Evolutionary conservation across 2,797 vertebrate species (phyloP).

Genomic region (Typhlichthys eigenmanni): DNA sequence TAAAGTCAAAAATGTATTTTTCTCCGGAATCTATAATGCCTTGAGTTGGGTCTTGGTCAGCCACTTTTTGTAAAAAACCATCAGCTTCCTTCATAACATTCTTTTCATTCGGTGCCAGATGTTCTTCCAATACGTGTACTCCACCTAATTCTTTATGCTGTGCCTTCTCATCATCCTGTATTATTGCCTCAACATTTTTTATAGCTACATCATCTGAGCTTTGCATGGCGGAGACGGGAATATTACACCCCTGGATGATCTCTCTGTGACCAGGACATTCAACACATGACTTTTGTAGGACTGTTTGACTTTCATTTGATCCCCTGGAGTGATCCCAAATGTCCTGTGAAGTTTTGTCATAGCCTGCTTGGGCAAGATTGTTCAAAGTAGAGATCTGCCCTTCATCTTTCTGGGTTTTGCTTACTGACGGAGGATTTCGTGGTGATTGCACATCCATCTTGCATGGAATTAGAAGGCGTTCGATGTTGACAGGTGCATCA

Average conservation of each 20-base stretch:
- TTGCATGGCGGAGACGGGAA: constrained; percentile 45
- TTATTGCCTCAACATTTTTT: constrained; percentile 56
- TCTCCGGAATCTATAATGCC: constrained; percentile 14
- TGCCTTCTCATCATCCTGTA: constrained; percentile 49
- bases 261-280: constrained; percentile 42
- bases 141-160: constrained; percentile 19
- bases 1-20: constrained; percentile 2
- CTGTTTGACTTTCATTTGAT: constrained; percentile 55
- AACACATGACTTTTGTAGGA: constrained; percentile 42
- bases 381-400: constrained; percentile 32
- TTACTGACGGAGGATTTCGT: constrained; percentile 37
- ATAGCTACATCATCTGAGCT: constrained; percentile 52
- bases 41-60: constrained; percentile 16
- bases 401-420: constrained; percentile 37
- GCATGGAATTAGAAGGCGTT: constrained; percentile 35
- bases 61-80: background rate
- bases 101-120: constrained; percentile 27
- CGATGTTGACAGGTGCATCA: constrained; percentile 59
- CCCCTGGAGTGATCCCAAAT: constrained; percentile 57
- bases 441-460: constrained; percentile 15
- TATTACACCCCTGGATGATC: constrained; percentile 39
- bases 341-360: constrained; percentile 44
- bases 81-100: constrained; percentile 45
- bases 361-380: constrained; percentile 26
- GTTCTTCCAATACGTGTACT: constrained; percentile 18